Evolutionary conservation across 2,888 invertebrate species (phyloP).

Genomic region (Netelia inedita): DNA sequence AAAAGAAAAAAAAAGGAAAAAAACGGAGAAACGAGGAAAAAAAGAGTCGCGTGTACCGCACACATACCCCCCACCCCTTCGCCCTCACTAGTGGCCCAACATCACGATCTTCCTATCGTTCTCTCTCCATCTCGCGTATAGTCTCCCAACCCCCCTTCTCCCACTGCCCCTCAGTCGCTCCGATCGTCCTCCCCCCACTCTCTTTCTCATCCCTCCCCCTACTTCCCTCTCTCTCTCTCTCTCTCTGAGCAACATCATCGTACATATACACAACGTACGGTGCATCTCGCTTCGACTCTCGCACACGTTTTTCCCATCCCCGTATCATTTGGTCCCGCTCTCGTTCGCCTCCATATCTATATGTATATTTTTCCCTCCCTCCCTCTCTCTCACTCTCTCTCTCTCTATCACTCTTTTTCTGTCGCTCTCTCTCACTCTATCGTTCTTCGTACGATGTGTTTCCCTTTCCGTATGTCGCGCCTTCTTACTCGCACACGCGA

Average conservation of each 20-base stretch:
- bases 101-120: conserved; percentile 45
- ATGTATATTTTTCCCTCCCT: conserved; percentile 53
- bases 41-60: conserved; percentile 66
- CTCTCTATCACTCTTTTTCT: conserved; percentile 42
- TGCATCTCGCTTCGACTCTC: conserved; percentile 66
- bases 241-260: conserved; percentile 49
- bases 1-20: conserved; percentile 12
- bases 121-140: conserved; percentile 51
- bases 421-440: conserved; percentile 36
- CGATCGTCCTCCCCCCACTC: conserved; percentile 48
- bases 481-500: conserved; percentile 1
- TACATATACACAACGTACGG: conserved; percentile 41
- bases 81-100: conserved; percentile 33
- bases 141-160: conserved; percentile 42
- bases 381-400: conserved; percentile 53
- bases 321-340: conserved; percentile 70
- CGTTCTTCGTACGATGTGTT: background rate
- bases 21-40: conserved; percentile 25
- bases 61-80: conserved; percentile 46
- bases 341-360: conserved; percentile 24
- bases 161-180: conserved; percentile 61
- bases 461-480: background rate
- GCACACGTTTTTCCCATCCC: conserved; percentile 67
- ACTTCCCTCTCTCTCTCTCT: conserved; percentile 50
- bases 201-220: conserved; percentile 38